These are phyloP conservation scores for Lepidocolaptes lacrymiger DNA, from an alignment of 2,797 vertebrate genomes.

Conservation along the genomic window DNA sequence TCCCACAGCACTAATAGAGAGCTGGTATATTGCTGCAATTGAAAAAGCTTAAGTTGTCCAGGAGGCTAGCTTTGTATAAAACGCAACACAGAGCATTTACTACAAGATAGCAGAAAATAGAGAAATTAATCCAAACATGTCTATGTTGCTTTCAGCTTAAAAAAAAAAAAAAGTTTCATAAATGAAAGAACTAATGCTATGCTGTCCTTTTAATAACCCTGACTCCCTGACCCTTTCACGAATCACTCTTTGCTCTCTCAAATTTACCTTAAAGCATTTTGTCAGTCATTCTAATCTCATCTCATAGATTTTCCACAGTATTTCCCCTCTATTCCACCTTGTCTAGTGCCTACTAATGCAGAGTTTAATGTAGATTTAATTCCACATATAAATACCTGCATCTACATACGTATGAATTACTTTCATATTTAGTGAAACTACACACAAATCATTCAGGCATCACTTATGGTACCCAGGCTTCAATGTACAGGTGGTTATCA, in stretches of 20 bases:
- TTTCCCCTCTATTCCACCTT: not conserved
- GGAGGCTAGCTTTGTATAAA: not conserved
- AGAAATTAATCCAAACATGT: not conserved
- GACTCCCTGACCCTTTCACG: not conserved
- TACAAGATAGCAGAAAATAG: not conserved
- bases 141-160: not conserved
- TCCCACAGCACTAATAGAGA: constrained; percentile 20
- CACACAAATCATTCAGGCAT: not conserved
- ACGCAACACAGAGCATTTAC: not conserved
- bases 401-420: not conserved
- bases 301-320: not conserved
- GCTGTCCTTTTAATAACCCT: not conserved
- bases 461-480: not conserved
- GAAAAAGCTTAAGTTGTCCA: not conserved
- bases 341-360: not conserved
- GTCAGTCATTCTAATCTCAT: not conserved
- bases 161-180: not conserved
- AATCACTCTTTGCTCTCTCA: not conserved
- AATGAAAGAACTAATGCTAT: not conserved
- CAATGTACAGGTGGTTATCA: not conserved
- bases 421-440: not conserved
- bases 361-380: not conserved
- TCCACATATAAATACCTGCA: not conserved
- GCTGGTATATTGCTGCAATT: not conserved
- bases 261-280: not conserved